Base-by-base conservation (phyloP, 2,797 vertebrate genomes). In the Aquila chrysaetos region DNA sequence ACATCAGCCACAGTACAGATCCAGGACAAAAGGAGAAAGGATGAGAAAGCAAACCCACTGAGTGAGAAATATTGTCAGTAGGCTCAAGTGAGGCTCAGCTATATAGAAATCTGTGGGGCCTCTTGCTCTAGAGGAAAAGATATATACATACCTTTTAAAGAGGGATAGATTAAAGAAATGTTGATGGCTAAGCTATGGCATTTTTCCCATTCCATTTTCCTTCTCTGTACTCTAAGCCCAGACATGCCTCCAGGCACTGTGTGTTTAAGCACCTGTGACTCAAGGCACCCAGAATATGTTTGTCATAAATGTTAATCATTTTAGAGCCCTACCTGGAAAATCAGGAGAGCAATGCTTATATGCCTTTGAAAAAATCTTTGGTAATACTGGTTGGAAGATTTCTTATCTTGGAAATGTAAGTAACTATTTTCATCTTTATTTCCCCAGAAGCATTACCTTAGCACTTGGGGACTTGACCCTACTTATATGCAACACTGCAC, bases 41-140 rank as follows among this genome's bases (percentile, higher is more conserved):
- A 63, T n/a, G 6, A 51, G 33, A 64, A 69, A 85, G 20, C 30
- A 85, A 91, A 73, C 11, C 4, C 19, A 61, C 18, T 31, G 20
- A 57, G 3, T 49, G 25, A 35, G 57, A 77, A 92, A 51, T 31
- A 27, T 5, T 77, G 17, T 80, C 4, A 0, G 20, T 31, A 80
- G 54, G 33, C 13, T 88, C 35, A 61, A 59, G 35, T 54, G 15
- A 61, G 5, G 35, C 14, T 73, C 43, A 43, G 5, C 5, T n/a
- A 7, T 22, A 20, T 2, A 77, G 41, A 44, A 53, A 41, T 6
- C 3, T n/a, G 13, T 17, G 5, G 1, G 7, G 0, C 5, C n/a
- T 68, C 41, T 56, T 85, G 28, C 35, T 93, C 85, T 19, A 76
- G 18, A 72, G 7, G 20, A n/a, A 48, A 75, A n/a, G 35, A 39